Base-by-base conservation (phyloP, 1,140 invertebrate genomes). In the Uloborus diversus region DNA sequence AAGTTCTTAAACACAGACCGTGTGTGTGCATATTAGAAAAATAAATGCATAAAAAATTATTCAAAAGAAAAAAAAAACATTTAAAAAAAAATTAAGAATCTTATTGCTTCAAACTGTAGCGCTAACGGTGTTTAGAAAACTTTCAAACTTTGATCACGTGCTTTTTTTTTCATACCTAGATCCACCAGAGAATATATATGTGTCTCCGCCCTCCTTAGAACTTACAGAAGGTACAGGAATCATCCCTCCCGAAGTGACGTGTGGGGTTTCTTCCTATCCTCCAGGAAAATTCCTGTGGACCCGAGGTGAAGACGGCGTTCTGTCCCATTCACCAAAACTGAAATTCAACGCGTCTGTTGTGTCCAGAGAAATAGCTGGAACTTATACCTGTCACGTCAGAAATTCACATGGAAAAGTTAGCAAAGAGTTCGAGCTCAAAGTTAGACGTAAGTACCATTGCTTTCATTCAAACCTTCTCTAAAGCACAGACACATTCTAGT, bases 151-250 rank as follows among this genome's bases (percentile, higher is more conserved):
- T n/a, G n/a, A n/a, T n/a, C n/a, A n/a, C n/a, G n/a, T n/a, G n/a
- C n/a, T n/a, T n/a, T n/a, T n/a, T n/a, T n/a, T n/a, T n/a, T n/a
- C n/a, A n/a, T 70, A 87, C 84, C 51, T 88, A 96, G 95, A 93
- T 90, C 93, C 94, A 70, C 95, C 95, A 5, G 93, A 95, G 84
- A 92, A 94, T 83, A 91, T 95, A 81, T 92, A 90, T 0, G 92
- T 96, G 3, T 92, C 92, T 0, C 90, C 91, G 17, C 88, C 87
- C 53, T 86, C 90, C 30, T 89, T 96, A 27, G 91, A 92, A 78
- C 93, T 96, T 9, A 89, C 90, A 25, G 94, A 95, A 85, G 91
- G n/a, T n/a, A n/a, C n/a, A n/a, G n/a, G 92, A 75, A 90, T 92
- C 75, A 90, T 91, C 92, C 93, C 13, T 3, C 79, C 81, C 23